Base-by-base conservation (phyloP, 2,113 vertebrate species). In the Micronycteris hirsuta region DNA sequence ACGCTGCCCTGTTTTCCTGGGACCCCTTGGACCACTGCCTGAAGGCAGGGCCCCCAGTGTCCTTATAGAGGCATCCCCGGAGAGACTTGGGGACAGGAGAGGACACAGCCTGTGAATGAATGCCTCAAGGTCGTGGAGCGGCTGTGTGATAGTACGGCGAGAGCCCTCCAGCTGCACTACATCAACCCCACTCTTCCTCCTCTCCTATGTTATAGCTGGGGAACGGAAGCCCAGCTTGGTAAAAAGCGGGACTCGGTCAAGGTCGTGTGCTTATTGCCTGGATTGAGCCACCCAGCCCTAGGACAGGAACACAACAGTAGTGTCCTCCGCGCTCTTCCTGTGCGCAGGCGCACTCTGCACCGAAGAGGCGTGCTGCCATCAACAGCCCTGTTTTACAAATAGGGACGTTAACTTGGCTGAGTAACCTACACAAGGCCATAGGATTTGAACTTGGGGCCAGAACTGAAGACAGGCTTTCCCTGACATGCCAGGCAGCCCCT, bases 391-490 rank as follows among this genome's bases (percentile, higher is more conserved):
- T 73, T 67, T 71, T 36, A 74, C 41, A 76, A 47, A 81, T 11
- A 26, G 26, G 73, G 81, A 83, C 47, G 36, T 12, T 5, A 26
- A 20, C 16, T 17, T 45, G 77, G 36, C 14, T 54, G 36, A 61
- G 28, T 61, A 22, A 86, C 58, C 41, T 28, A 33, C 28, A 43
- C 12, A n/a, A 24, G n/a, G 36, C 20, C n/a, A 28, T 4, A 82
- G 58, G 43, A 63, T 82, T 89, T 86, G 45, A 78, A 87, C 49
- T 83, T 77, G 13, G 56, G 71, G 26, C 77, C 17, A 15, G 73
- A 67, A 38, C 36, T n/a, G 36, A 41, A 84, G 61, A 20, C 13
- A 26, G 47, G 8, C 43, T 49, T 89, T 87, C 36, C 43, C 73
- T 24, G 33, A 43, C 13, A 24, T 22, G 54, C 77, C 77, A 43